Base-by-base conservation (phyloP, 1,140 invertebrate species). In the Procambarus virginalis region DNA sequence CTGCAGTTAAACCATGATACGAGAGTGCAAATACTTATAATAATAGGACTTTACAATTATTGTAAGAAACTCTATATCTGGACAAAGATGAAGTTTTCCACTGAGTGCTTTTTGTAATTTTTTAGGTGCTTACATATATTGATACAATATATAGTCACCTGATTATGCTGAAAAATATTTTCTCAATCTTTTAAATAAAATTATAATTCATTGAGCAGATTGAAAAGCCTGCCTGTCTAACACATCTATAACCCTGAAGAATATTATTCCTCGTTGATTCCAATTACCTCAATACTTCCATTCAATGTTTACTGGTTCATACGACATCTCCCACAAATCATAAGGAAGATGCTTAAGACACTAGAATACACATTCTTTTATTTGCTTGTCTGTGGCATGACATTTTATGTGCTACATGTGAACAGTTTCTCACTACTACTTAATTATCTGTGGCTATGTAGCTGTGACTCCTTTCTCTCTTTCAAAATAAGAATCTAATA, bases 61-160 rank as follows among this genome's bases (percentile, higher is more conserved):
- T 77, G 58, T 77, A 70, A 85, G 60, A 55, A 84, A 76, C 48
- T 68, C 64, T 89, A 77, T 84, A 89, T 84, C 77, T 89, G 88
- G 88, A 89, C 88, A 89, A 89, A 77, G 60, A 89, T 84, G 82
- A 89, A 49, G 68, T 73, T 76, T 83, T 89, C 88, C 88, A 89
- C 88, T 89, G 88, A 89, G 88, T 89, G 82, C 81, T 89, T 84
- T 89, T 89, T 84, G 81, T 84, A 89, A 77, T 77, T 84, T 84
- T 84, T 75, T 51, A 89, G 88, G 88, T 84, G 88, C 88, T 89
- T 89, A 78, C 80, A 89, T 89, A 89, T 89, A 89, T 89, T 76
- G 80, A 89, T 77, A 70, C 78, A 83, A n/a, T 89, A 89, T 89
- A 89, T 84, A 89, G 79, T 85, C 79, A 90, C 81, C 80, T 68